A percentile compares a stretch with the other conserved stretches of the same genome.
Evolutionary conservation across 2,888 invertebrate genomes (phyloP).

Genomic region (Caenorhabditis imperialis): DNA sequence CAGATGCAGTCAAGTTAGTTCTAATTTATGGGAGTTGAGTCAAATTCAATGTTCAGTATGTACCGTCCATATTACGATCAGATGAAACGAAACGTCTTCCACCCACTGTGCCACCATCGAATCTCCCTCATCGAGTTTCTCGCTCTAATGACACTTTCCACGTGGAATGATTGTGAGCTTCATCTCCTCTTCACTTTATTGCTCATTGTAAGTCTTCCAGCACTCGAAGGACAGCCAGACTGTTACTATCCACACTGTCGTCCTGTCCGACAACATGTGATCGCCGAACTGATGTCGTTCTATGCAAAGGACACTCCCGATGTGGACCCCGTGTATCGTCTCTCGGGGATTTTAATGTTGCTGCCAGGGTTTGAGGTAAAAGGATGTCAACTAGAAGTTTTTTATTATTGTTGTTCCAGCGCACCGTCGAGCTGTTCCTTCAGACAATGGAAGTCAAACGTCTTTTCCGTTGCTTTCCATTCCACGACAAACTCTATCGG

Average conservation of each 20-base stretch:
- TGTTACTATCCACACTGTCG: constrained; percentile 30
- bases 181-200: too few species aligned
- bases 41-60: constrained; percentile 13
- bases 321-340: constrained; percentile 22
- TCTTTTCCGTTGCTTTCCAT: constrained; percentile 40
- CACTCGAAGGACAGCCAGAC: constrained; percentile 30
- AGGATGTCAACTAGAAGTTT: too few species aligned
- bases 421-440: constrained; percentile 39
- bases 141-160: constrained; percentile 24
- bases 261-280: constrained; percentile 26
- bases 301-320: constrained; percentile 36
- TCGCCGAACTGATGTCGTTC: constrained; percentile 32
- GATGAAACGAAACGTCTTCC: constrained; percentile 39
- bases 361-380: constrained; percentile 31
- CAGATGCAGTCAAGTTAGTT: constrained; percentile 27
- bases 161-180: constrained; percentile 37
- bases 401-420: constrained; percentile 21
- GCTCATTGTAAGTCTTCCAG: too few species aligned
- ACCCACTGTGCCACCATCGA: constrained; percentile 26
- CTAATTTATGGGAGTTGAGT: neutral
- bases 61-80: constrained; percentile 45
- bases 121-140: constrained; percentile 35
- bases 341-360: constrained; percentile 28
- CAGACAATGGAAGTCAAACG: constrained; percentile 37
- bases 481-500: constrained; percentile 31